phyloP scores from a whole-genome alignment of 2,113 vertebrate species.

The Colinus virginianus region DNA sequence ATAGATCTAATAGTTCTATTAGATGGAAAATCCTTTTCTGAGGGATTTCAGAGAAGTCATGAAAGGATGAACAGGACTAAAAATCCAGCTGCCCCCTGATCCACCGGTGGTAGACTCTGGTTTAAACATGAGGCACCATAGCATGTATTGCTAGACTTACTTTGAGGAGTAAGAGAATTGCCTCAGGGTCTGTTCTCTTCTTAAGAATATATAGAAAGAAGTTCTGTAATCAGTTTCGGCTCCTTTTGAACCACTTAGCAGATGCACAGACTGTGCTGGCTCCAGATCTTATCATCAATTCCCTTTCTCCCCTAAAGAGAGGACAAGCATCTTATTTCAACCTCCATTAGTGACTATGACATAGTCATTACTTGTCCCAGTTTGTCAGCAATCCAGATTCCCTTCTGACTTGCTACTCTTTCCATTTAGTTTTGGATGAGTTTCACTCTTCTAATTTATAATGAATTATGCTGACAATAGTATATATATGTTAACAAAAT shows the following conservation, averaged over 20 bases:
- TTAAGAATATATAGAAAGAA: not conserved
- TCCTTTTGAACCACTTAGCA: constrained; percentile 39
- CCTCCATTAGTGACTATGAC: constrained; percentile 47
- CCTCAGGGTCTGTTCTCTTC: constrained; percentile 16
- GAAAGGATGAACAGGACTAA: not conserved
- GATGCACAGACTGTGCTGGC: constrained; percentile 58
- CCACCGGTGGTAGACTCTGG: not conserved
- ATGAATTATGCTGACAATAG: constrained; percentile 54
- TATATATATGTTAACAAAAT: constrained; percentile 65
- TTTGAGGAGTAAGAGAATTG: not conserved
- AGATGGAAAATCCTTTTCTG: not conserved
- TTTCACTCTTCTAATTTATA: constrained; percentile 55
- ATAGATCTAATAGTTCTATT: not conserved
- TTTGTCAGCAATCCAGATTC: constrained; percentile 63
- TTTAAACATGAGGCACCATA: not conserved
- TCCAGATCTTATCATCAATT: constrained; percentile 71
- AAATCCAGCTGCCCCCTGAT: not conserved
- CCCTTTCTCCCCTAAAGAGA: constrained; percentile 21
- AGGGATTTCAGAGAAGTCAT: not conserved
- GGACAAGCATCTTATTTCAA: constrained; percentile 50
- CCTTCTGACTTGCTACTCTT: constrained; percentile 4
- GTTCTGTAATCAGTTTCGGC: constrained; percentile 47
- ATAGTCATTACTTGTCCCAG: constrained; percentile 22
- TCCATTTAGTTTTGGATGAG: constrained; percentile 61
- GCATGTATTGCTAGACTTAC: not conserved